Evolutionary conservation across 2,888 invertebrate species (phyloP).

Genomic region (Temnothorax unifasciatus): DNA sequence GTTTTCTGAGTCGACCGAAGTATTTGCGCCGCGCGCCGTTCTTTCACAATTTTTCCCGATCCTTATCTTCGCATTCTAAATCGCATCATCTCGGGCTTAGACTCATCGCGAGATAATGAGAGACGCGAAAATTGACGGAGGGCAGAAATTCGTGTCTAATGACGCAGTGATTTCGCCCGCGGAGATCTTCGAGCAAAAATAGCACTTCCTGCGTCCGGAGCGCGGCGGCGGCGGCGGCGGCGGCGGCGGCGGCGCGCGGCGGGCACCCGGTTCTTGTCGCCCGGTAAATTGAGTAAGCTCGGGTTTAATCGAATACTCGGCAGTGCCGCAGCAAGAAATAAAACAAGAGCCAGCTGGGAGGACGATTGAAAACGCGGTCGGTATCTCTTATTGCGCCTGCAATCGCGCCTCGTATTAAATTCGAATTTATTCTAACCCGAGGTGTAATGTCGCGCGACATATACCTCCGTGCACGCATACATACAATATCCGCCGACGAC

Average conservation of each 20-base stretch:
- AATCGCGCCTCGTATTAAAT: conserved; percentile 46
- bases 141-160: conserved; percentile 4
- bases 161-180: conserved; percentile 2
- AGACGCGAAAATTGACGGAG: not conserved
- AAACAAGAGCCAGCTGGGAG: conserved; percentile 56
- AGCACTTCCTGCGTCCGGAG: conserved; percentile 8
- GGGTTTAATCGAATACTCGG: conserved; percentile 65
- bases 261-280: conserved; percentile 38
- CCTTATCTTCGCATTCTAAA: not conserved
- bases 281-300: conserved; percentile 62
- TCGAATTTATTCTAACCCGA: conserved; percentile 54
- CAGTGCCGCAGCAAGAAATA: conserved; percentile 49
- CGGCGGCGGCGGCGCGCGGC: no score
- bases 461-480: not conserved
- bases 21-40: not conserved
- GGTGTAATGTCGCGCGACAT: conserved; percentile 1
- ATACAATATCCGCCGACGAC: not conserved
- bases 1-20: not conserved
- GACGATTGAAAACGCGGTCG: conserved; percentile 44
- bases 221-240: no score
- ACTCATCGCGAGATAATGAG: not conserved
- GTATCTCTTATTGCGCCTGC: conserved; percentile 38
- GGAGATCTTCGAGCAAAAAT: conserved; percentile 38
- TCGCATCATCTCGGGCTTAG: not conserved
- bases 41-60: not conserved